Conservation (phyloP, 23 tunicate genomes). For the Diplosoma virens region DNA sequence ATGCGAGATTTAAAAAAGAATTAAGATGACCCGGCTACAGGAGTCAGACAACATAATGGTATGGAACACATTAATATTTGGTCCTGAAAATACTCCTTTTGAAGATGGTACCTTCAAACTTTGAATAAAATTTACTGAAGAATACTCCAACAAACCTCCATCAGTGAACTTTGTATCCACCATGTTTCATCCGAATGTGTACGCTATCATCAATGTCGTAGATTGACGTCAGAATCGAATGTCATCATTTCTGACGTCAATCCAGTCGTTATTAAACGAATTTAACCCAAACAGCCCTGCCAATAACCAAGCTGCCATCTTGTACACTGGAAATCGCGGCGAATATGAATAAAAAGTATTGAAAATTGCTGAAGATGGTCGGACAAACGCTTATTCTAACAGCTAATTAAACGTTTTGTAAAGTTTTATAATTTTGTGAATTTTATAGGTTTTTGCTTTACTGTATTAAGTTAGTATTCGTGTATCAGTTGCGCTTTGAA, state of each 20-base stretch:
- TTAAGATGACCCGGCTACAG: conserved; percentile 53
- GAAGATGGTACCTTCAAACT: conserved; percentile 51
- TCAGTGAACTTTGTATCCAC: conserved; percentile 32
- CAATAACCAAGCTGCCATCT: no score
- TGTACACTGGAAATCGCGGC: no score
- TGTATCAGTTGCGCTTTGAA: no score
- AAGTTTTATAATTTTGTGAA: no score
- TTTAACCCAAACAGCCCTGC: no score
- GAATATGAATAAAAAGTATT: no score
- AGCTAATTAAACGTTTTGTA: no score
- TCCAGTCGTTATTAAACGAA: conserved; percentile 1
- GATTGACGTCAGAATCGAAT: not conserved
- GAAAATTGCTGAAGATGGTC: no score
- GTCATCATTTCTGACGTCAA: conserved; percentile 11
- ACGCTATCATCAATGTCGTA: not conserved
- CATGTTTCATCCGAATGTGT: conserved; percentile 56
- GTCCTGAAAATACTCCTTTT: conserved; percentile 47
- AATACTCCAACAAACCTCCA: conserved; percentile 47
- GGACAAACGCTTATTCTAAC: no score
- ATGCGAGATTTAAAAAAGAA: conserved; percentile 57
- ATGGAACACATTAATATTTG: conserved; percentile 55
- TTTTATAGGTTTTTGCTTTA: no score
- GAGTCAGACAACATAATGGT: conserved; percentile 48
- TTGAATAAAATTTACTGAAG: conserved; percentile 33
- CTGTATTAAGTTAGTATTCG: no score